These are phyloP conservation scores for Maniola hyperantus DNA, from an alignment of 2,888 invertebrate species.

Conservation along the genomic window DNA sequence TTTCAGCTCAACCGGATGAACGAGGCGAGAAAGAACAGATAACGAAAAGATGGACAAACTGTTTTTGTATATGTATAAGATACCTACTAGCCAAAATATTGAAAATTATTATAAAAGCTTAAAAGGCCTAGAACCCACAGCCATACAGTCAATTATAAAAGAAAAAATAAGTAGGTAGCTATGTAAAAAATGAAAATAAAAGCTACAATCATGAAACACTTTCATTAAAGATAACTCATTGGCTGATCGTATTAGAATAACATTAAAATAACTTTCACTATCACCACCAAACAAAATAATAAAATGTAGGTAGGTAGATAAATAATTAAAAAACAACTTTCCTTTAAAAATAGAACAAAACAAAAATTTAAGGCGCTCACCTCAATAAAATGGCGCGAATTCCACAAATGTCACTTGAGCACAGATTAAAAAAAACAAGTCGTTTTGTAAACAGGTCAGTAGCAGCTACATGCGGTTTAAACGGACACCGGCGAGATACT, in stretches of 20 bases:
- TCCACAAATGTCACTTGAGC: conserved; percentile 34
- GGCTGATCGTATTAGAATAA: not conserved
- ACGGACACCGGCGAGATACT: conserved; percentile 37
- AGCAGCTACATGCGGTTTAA: conserved; percentile 35
- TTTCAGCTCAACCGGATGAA: too few species aligned
- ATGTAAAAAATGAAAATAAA: not conserved
- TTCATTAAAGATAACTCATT: not conserved
- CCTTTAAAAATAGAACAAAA: conserved; percentile 28
- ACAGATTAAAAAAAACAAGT: conserved; percentile 24
- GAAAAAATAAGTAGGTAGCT: too few species aligned
- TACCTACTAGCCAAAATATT: too few species aligned
- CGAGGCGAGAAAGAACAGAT: too few species aligned
- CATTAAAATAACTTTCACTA: conserved; percentile 29
- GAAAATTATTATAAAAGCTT: too few species aligned
- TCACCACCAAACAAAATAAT: conserved; percentile 7
- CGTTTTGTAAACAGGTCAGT: conserved; percentile 33
- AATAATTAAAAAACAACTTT: conserved; percentile 22
- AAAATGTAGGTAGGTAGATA: not conserved
- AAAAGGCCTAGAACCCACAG: too few species aligned
- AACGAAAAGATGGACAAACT: too few species aligned
- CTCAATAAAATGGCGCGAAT: conserved; percentile 34
- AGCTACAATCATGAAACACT: not conserved
- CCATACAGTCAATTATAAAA: too few species aligned
- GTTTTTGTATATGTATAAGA: too few species aligned
- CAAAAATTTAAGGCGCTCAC: conserved; percentile 28